Conservation (phyloP, 2,888 invertebrate species). For the Molanna angustata region DNA sequence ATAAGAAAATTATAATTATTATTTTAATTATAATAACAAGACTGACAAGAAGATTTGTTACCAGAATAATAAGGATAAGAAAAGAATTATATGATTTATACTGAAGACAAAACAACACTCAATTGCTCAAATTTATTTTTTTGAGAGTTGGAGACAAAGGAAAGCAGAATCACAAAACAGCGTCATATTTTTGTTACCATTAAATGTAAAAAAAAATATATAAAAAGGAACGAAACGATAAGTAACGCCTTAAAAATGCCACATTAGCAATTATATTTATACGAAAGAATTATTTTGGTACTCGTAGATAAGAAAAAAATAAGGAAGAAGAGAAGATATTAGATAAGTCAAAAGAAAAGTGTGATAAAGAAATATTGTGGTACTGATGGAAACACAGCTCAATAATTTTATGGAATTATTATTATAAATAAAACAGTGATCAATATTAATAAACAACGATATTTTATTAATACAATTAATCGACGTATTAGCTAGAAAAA, state of each 20-base stretch:
- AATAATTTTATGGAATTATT: too few species aligned
- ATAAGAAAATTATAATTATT: conserved; percentile 2
- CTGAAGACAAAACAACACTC: conserved; percentile 8
- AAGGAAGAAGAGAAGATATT: neutral
- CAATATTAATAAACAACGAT: too few species aligned
- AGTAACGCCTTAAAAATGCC: conserved; percentile 25
- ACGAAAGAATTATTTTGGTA: conserved; percentile 13
- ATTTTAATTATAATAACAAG: neutral
- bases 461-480: too few species aligned
- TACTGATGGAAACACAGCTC: neutral
- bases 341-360: conserved; percentile 1
- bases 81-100: neutral
- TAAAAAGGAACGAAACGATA: conserved; percentile 5
- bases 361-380: neutral
- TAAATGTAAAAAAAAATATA: conserved; percentile 23
- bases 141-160: neutral
- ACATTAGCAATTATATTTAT: conserved; percentile 8
- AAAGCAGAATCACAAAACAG: neutral
- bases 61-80: conserved; percentile 5
- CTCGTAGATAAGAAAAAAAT: conserved; percentile 7
- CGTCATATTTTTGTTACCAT: conserved; percentile 28
- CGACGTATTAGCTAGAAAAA: too few species aligned
- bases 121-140: conserved; percentile 11
- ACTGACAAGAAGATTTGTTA: conserved; percentile 9
- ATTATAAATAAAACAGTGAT: too few species aligned